Evolutionary conservation across 2,797 vertebrate species (phyloP).

Genomic region (Odontamblyopus rebecca): DNA sequence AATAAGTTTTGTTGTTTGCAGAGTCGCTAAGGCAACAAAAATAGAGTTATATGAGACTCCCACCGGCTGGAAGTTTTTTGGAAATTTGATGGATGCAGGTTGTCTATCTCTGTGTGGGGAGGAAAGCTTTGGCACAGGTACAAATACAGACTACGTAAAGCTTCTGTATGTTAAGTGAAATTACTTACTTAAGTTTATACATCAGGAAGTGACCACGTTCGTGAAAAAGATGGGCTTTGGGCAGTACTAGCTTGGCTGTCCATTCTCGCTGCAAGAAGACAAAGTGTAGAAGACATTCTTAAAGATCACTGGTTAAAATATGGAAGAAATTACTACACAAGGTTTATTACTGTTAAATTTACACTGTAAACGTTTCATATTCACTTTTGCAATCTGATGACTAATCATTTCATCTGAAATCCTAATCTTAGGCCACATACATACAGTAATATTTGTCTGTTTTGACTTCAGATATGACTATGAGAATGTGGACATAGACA

Average conservation of each 20-base stretch:
- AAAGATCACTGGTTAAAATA: slow-evolving; percentile 94
- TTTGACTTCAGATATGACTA: slow-evolving; percentile 87
- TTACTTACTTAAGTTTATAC: background rate
- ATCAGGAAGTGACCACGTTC: slow-evolving; percentile 93
- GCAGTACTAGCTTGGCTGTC: slow-evolving; percentile 96
- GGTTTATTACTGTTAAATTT: slow-evolving; percentile 68
- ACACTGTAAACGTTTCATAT: background rate
- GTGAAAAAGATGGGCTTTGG: slow-evolving; percentile 97
- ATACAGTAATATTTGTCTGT: slow-evolving; percentile 6
- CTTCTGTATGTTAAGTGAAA: background rate
- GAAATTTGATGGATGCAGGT: slow-evolving; percentile 95
- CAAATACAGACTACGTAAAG: background rate
- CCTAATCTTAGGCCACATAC: background rate
- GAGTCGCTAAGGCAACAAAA: slow-evolving; percentile 94
- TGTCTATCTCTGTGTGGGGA: slow-evolving; percentile 95
- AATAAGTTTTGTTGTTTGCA: slow-evolving; percentile 52
- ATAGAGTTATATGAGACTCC: slow-evolving; percentile 96
- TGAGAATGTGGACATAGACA: slow-evolving; percentile 89
- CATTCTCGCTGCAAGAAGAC: slow-evolving; percentile 86
- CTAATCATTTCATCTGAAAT: background rate
- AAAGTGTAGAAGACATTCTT: slow-evolving; percentile 92
- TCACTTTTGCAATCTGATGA: background rate
- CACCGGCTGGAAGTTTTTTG: slow-evolving; percentile 97
- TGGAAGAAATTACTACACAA: slow-evolving; percentile 95
- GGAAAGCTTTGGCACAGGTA: slow-evolving; percentile 95